A percentile compares a stretch with the other conserved stretches of the same genome.
Evolutionary conservation across 2,113 vertebrate species (phyloP).

Genomic region (Campylomormyrus numenius): DNA sequence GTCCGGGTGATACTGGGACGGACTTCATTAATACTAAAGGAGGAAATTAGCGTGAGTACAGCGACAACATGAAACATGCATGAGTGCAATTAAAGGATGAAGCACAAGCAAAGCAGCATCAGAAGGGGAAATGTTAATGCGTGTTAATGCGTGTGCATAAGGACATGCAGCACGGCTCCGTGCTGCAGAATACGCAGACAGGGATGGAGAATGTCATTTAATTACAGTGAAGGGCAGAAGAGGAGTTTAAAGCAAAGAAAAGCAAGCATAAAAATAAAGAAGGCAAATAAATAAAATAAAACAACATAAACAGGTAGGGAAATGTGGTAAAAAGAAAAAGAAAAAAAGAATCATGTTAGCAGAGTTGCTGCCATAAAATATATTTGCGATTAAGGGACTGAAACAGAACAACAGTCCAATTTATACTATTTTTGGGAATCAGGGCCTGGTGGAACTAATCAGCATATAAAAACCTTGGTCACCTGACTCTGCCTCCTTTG

Average conservation of each 20-base stretch:
- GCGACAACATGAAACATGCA: background rate
- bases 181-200: background rate
- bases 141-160: background rate
- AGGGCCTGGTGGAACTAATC: background rate
- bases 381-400: background rate
- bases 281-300: background rate
- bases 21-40: background rate
- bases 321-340: background rate
- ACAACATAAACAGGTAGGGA: background rate
- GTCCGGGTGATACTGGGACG: background rate
- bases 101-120: background rate
- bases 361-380: background rate
- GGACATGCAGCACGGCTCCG: no score
- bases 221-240: background rate
- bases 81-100: background rate
- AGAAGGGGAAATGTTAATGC: background rate
- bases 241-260: background rate
- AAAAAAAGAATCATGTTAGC: background rate
- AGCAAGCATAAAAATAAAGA: background rate
- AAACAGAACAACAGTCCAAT: background rate
- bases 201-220: background rate
- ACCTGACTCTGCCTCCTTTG: background rate
- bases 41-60: background rate
- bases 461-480: background rate
- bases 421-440: slow-evolving; percentile 2